These are phyloP conservation scores for Tinea trinotella DNA, from an alignment of 2,888 invertebrate genomes.

Conservation along the genomic window DNA sequence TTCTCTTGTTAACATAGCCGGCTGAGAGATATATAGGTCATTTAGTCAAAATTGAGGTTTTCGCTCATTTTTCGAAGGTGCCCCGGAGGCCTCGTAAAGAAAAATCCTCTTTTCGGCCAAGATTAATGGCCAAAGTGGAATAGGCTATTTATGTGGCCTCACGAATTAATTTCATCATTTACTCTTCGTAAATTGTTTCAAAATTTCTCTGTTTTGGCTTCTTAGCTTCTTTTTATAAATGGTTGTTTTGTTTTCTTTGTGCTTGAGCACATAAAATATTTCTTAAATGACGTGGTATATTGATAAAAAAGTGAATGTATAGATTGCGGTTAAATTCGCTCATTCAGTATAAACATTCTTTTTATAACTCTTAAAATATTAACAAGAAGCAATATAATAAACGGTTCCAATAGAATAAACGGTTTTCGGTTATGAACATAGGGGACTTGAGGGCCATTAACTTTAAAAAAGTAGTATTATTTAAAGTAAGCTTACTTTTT, in stretches of 20 bases:
- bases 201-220: background rate
- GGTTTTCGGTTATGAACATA: no score
- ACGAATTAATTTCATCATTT: slow-evolving; percentile 7
- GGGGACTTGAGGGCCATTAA: no score
- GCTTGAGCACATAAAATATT: background rate
- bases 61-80: slow-evolving; percentile 30
- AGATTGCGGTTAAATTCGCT: no score
- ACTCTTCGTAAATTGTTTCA: background rate
- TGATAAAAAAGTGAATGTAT: no score
- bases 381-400: no score
- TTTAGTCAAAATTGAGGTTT: slow-evolving; percentile 28
- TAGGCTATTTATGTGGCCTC: slow-evolving; percentile 11
- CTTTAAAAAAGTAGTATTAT: no score
- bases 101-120: slow-evolving; percentile 26
- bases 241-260: background rate
- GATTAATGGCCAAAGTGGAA: slow-evolving; percentile 31
- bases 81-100: slow-evolving; percentile 35
- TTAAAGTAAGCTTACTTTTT: no score
- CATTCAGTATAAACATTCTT: no score
- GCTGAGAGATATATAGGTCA: background rate
- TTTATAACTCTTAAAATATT: no score
- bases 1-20: no score
- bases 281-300: background rate
- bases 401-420: no score
- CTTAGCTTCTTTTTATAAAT: background rate